These are phyloP conservation scores for Drosophila repletoides DNA, from an alignment of 1,140 invertebrate genomes.

Conservation along the genomic window DNA sequence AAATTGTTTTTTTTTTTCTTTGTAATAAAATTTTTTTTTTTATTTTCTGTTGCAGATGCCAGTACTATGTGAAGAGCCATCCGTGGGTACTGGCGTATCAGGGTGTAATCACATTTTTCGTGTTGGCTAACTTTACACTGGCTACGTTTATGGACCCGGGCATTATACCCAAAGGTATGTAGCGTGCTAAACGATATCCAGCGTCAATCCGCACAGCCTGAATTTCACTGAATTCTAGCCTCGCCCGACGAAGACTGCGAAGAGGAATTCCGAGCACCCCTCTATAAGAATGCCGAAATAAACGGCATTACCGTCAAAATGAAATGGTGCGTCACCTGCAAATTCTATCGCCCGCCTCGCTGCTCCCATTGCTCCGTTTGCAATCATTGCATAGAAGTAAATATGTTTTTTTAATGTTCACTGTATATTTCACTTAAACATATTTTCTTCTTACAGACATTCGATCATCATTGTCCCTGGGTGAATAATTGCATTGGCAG, in stretches of 20 bases:
- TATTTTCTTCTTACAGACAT: slow-evolving; percentile 90
- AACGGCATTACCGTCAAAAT: slow-evolving; percentile 99
- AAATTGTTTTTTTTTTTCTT: slow-evolving; percentile 37
- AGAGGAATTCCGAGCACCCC: slow-evolving; percentile 97
- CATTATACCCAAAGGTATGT: slow-evolving; percentile 97
- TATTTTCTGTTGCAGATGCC: slow-evolving; percentile 88
- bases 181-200: slow-evolving; percentile 56
- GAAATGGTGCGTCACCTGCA: slow-evolving; percentile 99
- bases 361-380: slow-evolving; percentile 99
- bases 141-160: slow-evolving; percentile 99
- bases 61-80: slow-evolving; percentile 90
- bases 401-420: neutral
- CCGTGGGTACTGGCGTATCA: slow-evolving; percentile 96
- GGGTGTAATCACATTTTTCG: slow-evolving; percentile 97
- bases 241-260: slow-evolving; percentile 97
- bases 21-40: neutral
- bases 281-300: slow-evolving; percentile 99
- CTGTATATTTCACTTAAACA: neutral
- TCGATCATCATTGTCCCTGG: slow-evolving; percentile 99
- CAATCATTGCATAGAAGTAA: slow-evolving; percentile 98
- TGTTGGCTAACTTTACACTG: slow-evolving; percentile 98
- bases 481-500: slow-evolving; percentile 99
- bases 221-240: slow-evolving; percentile 85
- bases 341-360: slow-evolving; percentile 99
- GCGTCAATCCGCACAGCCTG: slow-evolving; percentile 57